Conservation (phyloP, 2,113 vertebrate species). For the Marmota flaviventris region DNA sequence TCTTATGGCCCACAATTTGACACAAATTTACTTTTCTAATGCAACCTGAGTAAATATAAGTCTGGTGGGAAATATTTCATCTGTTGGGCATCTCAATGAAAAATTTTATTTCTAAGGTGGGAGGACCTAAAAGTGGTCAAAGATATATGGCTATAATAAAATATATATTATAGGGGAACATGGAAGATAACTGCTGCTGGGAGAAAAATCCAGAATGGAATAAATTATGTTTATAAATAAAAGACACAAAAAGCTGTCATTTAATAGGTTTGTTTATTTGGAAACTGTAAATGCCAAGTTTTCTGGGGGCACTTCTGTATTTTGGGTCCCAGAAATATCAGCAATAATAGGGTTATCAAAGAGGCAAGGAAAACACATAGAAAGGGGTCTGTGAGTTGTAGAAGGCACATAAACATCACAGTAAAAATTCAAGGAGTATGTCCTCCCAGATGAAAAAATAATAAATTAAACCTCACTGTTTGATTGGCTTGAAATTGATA, state of each 20-base stretch:
- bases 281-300: conserved; percentile 73
- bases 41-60: conserved; percentile 81
- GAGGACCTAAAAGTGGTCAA: conserved; percentile 80
- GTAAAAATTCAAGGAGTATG: conserved; percentile 56
- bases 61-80: conserved; percentile 84
- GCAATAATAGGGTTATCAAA: not conserved
- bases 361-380: not conserved
- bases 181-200: conserved; percentile 59
- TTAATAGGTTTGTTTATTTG: conserved; percentile 83
- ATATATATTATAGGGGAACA: conserved; percentile 71
- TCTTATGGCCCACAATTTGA: conserved; percentile 78
- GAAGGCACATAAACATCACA: conserved; percentile 3
- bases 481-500: conserved; percentile 42
- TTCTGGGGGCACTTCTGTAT: conserved; percentile 22
- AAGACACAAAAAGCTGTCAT: not conserved
- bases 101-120: conserved; percentile 83
- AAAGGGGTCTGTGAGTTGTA: not conserved
- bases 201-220: conserved; percentile 73
- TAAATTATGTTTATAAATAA: conserved; percentile 83
- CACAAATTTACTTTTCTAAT: conserved; percentile 85
- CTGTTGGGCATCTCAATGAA: conserved; percentile 80
- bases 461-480: conserved; percentile 36
- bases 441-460: conserved; percentile 8
- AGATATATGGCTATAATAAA: conserved; percentile 86
- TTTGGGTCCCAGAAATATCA: conserved; percentile 64